Percentiles rank a stretch among this genome's conserved stretches.
phyloP scores from a whole-genome alignment of 2,888 invertebrate species.

The Asteroscopus sphinx region DNA sequence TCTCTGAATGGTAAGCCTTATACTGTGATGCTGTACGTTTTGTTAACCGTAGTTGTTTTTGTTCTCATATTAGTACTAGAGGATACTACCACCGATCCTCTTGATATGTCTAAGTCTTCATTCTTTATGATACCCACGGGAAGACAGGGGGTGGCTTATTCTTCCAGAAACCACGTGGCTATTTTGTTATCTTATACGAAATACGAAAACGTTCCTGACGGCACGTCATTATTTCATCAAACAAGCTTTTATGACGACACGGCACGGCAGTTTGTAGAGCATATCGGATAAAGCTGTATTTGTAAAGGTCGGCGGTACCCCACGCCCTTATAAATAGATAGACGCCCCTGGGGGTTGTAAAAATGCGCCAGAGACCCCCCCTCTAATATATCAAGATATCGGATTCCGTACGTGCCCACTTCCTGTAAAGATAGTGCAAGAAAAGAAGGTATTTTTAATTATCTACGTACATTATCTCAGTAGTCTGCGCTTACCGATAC shows the following conservation, averaged over 20 bases:
- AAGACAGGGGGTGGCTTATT: too few species aligned
- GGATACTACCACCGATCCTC: too few species aligned
- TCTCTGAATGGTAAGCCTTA: too few species aligned
- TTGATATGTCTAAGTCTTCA: too few species aligned
- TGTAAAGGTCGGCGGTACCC: slow-evolving; percentile 81
- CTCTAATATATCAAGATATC: slow-evolving; percentile 83
- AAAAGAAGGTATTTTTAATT: slow-evolving; percentile 71
- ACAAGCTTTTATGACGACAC: slow-evolving; percentile 71
- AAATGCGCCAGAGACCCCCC: slow-evolving; percentile 74
- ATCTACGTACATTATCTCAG: slow-evolving; percentile 60
- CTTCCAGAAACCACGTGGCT: too few species aligned
- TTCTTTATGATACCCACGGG: too few species aligned
- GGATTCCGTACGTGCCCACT: slow-evolving; percentile 71
- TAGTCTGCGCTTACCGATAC: slow-evolving; percentile 22
- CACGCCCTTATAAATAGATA: slow-evolving; percentile 65
- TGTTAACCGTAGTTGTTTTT: too few species aligned
- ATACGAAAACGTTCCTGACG: slow-evolving; percentile 50
- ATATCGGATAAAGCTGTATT: slow-evolving; percentile 77
- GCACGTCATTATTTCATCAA: slow-evolving; percentile 66
- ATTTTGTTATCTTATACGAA: slow-evolving; percentile 12
- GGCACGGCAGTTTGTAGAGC: slow-evolving; percentile 81
- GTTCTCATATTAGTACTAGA: too few species aligned
- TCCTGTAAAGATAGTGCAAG: slow-evolving; percentile 62
- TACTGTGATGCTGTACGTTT: too few species aligned
- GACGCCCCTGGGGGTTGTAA: slow-evolving; percentile 76